A percentile compares a stretch with the other conserved stretches of the same genome.
These are phyloP conservation scores for Xyrichtys novacula DNA, from an alignment of 2,797 vertebrate genomes.

Conservation along the genomic window DNA sequence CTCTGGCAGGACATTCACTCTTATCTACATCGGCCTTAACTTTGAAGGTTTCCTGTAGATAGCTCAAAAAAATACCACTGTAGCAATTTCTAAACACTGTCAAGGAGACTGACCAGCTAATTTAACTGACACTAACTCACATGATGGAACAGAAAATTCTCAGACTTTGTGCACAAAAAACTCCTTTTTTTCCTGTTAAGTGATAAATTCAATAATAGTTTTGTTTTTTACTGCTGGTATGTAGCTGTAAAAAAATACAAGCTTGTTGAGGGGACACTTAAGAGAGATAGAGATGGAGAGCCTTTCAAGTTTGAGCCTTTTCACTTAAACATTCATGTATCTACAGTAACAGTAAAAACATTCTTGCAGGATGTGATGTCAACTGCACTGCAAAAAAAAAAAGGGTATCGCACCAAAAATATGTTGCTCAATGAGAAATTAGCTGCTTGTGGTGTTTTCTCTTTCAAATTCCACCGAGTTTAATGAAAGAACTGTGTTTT, in stretches of 20 bases:
- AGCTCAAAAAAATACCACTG: background rate
- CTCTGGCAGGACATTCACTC: conserved; percentile 30
- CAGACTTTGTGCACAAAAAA: background rate
- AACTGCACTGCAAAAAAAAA: too few species aligned
- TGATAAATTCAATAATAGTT: too few species aligned
- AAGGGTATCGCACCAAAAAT: background rate
- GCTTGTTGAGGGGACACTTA: too few species aligned
- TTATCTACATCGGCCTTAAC: conserved; percentile 52
- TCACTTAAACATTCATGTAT: background rate
- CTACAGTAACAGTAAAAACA: background rate
- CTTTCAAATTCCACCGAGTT: conserved; percentile 52
- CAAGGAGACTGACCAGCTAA: background rate
- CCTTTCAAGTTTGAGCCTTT: too few species aligned
- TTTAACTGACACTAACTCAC: background rate
- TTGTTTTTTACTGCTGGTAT: too few species aligned
- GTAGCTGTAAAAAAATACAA: too few species aligned
- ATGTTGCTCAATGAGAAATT: background rate
- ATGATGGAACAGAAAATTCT: background rate
- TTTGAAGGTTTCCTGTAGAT: conserved; percentile 30
- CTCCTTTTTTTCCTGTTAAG: too few species aligned
- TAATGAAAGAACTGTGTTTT: conserved; percentile 35
- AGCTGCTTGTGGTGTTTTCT: conserved; percentile 32
- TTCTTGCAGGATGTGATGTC: too few species aligned
- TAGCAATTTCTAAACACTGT: background rate
- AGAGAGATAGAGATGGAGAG: too few species aligned